Evolutionary conservation across 2,888 invertebrate genomes (phyloP), one percentile per base, ranked within the genome.

Genomic region (Endotricha flammealis): DNA sequence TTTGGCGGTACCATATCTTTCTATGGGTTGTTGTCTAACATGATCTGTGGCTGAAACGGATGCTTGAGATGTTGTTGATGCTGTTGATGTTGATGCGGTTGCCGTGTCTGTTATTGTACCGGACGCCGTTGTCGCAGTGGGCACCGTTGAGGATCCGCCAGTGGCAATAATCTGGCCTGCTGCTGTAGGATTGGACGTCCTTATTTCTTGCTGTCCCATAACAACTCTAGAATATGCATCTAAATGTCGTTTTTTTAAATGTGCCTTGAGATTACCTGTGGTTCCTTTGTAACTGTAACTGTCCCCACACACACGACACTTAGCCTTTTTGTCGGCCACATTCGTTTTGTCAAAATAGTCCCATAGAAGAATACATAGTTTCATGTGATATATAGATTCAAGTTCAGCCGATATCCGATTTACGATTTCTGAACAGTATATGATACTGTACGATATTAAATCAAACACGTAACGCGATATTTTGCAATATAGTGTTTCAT

Each of bases 211-310:
- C 16, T 17, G 29, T 4, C 10, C 16, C 14, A 10, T 29, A n/a
- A 6, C 3, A 7, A 29, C 29, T 16, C 16, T 13, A 16, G 10
- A 11, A 20, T 32, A 24, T 8, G 23, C 9, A 8, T 23, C 32
- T 9, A 11, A 17, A 11, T 30, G 30, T 20, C 20, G 17, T 10
- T 30, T 30, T 30, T 30, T 30, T 17, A 30, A 11, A 30, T 30
- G 30, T 6, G 30, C 6, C 11, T 30, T 30, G 1, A 30, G 12
- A 8, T 30, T 30, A 5, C 30, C 20, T 11, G 10, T 30, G 4
- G 30, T 16, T 14, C 17, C 8, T 6, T 17, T 17, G 20, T 17
- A 30, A 17, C 30, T 30, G 12, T 20, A 17, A 20, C 6, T 20
- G 10, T 30, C 6, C 8, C 17, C 5, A 30, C 30, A 30, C 7